Percentiles rank a stretch among this genome's conserved stretches.
Evolutionary conservation across 1,140 invertebrate genomes (phyloP).

Genomic region (Brachionus rotundiformis): DNA sequence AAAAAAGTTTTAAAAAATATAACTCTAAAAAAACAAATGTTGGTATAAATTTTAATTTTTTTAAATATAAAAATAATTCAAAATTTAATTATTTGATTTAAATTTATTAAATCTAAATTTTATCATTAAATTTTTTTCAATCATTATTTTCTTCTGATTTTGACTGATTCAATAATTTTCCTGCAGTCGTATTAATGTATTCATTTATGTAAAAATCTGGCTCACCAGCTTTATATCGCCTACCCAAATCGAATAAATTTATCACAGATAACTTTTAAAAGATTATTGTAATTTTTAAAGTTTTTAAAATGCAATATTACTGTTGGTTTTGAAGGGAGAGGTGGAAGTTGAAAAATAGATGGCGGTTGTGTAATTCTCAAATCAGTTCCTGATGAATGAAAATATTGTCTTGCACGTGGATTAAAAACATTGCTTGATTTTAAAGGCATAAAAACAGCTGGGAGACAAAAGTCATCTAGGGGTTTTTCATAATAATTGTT

Average conservation of each 20-base stretch:
- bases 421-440: slow-evolving; percentile 57
- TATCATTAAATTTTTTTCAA: too few species aligned
- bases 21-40: too few species aligned
- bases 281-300: not conserved
- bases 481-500: not conserved
- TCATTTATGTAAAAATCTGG: slow-evolving; percentile 30
- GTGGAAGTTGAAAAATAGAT: slow-evolving; percentile 60
- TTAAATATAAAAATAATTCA: too few species aligned
- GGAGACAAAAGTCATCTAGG: slow-evolving; percentile 55
- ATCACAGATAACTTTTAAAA: slow-evolving; percentile 33
- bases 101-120: too few species aligned
- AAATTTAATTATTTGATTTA: too few species aligned
- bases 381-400: slow-evolving; percentile 59
- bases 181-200: not conserved
- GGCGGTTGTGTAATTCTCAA: slow-evolving; percentile 60
- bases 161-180: slow-evolving; percentile 5
- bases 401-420: slow-evolving; percentile 60
- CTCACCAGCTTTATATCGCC: slow-evolving; percentile 35
- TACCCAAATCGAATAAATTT: slow-evolving; percentile 40
- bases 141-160: not conserved
- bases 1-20: too few species aligned
- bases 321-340: slow-evolving; percentile 54
- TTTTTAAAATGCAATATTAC: slow-evolving; percentile 13
- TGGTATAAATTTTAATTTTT: too few species aligned
- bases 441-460: slow-evolving; percentile 61